A percentile compares a stretch with the other conserved stretches of the same genome.
Conservation (phyloP, 2,797 vertebrate species). For the Dendrocincla tyrannina region DNA sequence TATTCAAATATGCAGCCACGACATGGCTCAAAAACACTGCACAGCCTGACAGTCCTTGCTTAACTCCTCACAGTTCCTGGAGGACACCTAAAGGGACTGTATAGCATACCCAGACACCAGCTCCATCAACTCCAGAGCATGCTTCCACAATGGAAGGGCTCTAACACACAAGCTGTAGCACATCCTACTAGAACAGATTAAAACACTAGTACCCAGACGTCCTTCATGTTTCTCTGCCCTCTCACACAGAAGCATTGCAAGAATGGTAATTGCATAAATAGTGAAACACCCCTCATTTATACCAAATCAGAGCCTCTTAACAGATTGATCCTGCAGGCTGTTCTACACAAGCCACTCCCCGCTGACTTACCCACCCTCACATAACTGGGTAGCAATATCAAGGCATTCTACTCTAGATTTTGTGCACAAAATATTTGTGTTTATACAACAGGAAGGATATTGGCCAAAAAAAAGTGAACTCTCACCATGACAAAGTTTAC, state of each 20-base stretch:
- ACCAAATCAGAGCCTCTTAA: not conserved
- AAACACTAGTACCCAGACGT: not conserved
- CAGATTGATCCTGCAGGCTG: not conserved
- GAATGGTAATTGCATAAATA: not conserved
- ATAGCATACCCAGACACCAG: not conserved
- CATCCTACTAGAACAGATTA: not conserved
- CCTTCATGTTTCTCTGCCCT: not conserved
- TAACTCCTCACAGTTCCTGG: not conserved
- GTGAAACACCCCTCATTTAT: not conserved
- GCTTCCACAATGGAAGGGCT: not conserved
- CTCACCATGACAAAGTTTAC: not conserved
- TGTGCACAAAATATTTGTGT: rapidly evolving
- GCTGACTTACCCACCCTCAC: not conserved
- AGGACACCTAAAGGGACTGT: not conserved
- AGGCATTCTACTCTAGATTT: not conserved
- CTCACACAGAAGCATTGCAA: too few species aligned
- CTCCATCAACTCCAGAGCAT: not conserved
- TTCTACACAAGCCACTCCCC: not conserved
- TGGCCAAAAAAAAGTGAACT: not conserved
- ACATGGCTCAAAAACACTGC: not conserved
- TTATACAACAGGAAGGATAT: not conserved
- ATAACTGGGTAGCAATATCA: not conserved
- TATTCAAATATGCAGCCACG: not conserved
- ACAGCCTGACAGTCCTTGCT: not conserved
- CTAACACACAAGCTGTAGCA: not conserved